Percentiles rank a stretch among this genome's conserved stretches.
phyloP scores from a whole-genome alignment of 2,888 invertebrate genomes.

The Drosophila merina region DNA sequence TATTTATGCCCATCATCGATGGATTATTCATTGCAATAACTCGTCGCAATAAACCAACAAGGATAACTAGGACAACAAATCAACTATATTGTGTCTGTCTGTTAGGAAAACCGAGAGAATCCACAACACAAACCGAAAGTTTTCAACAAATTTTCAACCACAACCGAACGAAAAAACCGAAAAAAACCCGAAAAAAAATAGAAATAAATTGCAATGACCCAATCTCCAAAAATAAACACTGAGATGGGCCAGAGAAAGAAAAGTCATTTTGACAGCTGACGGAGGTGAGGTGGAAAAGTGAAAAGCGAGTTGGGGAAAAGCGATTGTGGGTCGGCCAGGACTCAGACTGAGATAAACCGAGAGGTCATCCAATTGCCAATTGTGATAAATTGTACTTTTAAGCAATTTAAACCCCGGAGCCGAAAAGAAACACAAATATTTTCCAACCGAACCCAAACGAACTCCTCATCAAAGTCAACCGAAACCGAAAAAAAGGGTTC shows the following conservation, averaged over 20 bases:
- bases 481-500: constrained; percentile 30
- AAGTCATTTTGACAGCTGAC: constrained; percentile 57
- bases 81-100: not conserved
- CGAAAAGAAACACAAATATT: constrained; percentile 11
- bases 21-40: constrained; percentile 24
- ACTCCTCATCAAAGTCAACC: constrained; percentile 63
- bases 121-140: constrained; percentile 1
- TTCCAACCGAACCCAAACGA: constrained; percentile 15
- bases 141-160: constrained; percentile 43
- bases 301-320: not conserved
- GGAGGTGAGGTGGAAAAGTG: constrained; percentile 26
- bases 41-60: not conserved
- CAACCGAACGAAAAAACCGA: constrained; percentile 24
- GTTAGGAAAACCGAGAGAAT: too few relatives aligned
- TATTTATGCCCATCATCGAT: constrained; percentile 3
- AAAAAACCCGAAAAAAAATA: constrained; percentile 10
- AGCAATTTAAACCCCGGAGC: constrained; percentile 61
- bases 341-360: constrained; percentile 2
- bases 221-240: constrained; percentile 49
- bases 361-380: constrained; percentile 69
- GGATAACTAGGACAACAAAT: constrained; percentile 17
- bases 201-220: constrained; percentile 50
- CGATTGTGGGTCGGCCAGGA: constrained; percentile 14
- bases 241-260: constrained; percentile 23
- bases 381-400: constrained; percentile 79